A percentile compares a stretch with the other conserved stretches of the same genome.
Evolutionary conservation across 2,888 invertebrate genomes (phyloP).

Genomic region (Lasioglossum zephyrum): DNA sequence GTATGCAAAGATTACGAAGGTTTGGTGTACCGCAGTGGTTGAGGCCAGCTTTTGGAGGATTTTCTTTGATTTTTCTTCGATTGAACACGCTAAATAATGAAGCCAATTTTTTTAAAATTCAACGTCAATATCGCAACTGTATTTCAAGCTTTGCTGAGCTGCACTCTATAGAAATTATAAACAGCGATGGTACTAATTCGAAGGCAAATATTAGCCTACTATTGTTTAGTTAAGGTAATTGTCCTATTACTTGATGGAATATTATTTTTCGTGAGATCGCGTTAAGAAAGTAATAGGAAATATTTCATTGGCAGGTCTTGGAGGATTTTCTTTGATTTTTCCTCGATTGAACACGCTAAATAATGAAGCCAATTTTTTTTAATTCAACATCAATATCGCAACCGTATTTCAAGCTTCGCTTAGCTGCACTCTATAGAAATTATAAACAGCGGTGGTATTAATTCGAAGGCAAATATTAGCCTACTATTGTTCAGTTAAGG

Average conservation of each 20-base stretch:
- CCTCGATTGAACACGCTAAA: too few species aligned
- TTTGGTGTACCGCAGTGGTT: not conserved
- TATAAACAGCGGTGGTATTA: not conserved
- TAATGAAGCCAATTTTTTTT: too few species aligned
- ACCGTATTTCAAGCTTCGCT: not conserved
- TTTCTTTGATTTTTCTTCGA: not conserved
- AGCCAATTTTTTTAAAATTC: not conserved
- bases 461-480: not conserved
- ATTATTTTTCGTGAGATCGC: not conserved
- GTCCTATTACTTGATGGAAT: not conserved
- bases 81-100: not conserved
- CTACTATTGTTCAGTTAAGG: not conserved
- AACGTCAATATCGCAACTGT: not conserved
- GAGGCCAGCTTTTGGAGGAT: not conserved
- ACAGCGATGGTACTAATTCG: not conserved
- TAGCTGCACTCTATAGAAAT: too few species aligned
- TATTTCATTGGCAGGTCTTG: conserved; percentile 1
- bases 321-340: too few species aligned
- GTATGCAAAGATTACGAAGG: not conserved
- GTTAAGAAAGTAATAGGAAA: not conserved
- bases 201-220: not conserved
- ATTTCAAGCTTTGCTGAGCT: not conserved
- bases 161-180: too few species aligned
- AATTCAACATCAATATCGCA: not conserved
- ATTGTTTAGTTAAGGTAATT: not conserved